phyloP scores from a whole-genome alignment of 2,113 vertebrate genomes.

The Neogobius melanostomus region DNA sequence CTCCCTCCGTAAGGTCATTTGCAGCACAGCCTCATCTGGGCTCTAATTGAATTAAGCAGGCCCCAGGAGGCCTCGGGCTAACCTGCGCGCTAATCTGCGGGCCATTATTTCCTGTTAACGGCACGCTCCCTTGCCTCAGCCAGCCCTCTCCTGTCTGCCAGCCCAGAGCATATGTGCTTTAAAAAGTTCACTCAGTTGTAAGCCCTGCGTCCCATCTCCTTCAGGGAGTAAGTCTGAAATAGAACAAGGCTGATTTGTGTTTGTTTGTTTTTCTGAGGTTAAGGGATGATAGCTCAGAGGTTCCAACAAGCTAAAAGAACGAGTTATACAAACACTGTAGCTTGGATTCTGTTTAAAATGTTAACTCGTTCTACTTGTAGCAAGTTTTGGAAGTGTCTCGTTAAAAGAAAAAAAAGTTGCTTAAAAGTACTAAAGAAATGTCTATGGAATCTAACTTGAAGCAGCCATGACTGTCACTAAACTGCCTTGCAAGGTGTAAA shows the following conservation, averaged over 20 bases:
- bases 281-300: conserved; percentile 55
- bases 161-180: conserved; percentile 67
- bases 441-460: neutral
- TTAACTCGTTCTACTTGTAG: conserved; percentile 6
- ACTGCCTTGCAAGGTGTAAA: too few relatives aligned
- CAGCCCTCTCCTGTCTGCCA: conserved; percentile 54
- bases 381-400: neutral
- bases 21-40: conserved; percentile 77
- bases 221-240: conserved; percentile 59
- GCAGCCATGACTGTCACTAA: neutral
- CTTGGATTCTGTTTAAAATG: conserved; percentile 14
- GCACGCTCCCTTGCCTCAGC: conserved; percentile 56
- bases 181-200: conserved; percentile 63
- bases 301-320: conserved; percentile 29
- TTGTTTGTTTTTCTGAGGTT: conserved; percentile 56
- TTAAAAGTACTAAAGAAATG: neutral
- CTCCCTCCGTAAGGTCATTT: conserved; percentile 76
- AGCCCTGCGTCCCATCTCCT: conserved; percentile 59
- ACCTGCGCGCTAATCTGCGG: conserved; percentile 79
- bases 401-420: neutral
- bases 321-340: conserved; percentile 32
- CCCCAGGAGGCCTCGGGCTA: conserved; percentile 75
- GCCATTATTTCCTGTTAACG: conserved; percentile 79
- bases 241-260: conserved; percentile 49
- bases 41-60: conserved; percentile 82